Percentiles rank a stretch among this genome's conserved stretches.
Conservation (phyloP, 2,113 vertebrate species). For the Mionectes macconnelli region DNA sequence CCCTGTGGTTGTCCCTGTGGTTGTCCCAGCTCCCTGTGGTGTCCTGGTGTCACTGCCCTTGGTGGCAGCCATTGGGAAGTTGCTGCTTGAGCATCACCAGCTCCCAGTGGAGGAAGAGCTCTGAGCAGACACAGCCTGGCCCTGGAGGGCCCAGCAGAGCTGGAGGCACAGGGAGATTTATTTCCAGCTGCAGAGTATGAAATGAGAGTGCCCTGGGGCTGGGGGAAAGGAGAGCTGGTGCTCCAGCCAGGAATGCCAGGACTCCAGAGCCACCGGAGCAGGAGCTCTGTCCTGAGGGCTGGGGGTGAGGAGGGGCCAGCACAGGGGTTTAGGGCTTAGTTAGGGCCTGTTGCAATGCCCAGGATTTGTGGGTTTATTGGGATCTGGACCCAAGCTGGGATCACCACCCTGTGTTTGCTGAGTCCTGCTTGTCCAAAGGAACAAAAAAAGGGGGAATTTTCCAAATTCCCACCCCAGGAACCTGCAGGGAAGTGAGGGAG, state of each 20-base stretch:
- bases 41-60: not conserved
- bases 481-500: not conserved
- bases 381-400: not conserved
- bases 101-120: fast-evolving
- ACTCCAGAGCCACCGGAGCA: fast-evolving
- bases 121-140: not conserved
- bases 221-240: not conserved
- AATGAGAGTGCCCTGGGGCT: not conserved
- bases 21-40: too few relatives aligned
- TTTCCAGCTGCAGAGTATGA: not conserved
- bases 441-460: fast-evolving
- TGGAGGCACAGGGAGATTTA: not conserved
- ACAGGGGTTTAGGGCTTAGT: not conserved
- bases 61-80: fast-evolving
- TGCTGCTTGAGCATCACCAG: fast-evolving
- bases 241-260: not conserved
- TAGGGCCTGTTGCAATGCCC: fast-evolving
- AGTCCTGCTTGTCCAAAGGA: not conserved
- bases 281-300: not conserved
- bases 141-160: not conserved
- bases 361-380: not conserved
- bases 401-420: not conserved
- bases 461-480: not conserved
- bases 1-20: too few relatives aligned
- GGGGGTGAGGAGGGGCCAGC: not conserved